Percentiles rank a stretch among this genome's conserved stretches.
These are phyloP conservation scores for Glossophaga mutica DNA, from an alignment of 2,797 vertebrate genomes.

Conservation along the genomic window DNA sequence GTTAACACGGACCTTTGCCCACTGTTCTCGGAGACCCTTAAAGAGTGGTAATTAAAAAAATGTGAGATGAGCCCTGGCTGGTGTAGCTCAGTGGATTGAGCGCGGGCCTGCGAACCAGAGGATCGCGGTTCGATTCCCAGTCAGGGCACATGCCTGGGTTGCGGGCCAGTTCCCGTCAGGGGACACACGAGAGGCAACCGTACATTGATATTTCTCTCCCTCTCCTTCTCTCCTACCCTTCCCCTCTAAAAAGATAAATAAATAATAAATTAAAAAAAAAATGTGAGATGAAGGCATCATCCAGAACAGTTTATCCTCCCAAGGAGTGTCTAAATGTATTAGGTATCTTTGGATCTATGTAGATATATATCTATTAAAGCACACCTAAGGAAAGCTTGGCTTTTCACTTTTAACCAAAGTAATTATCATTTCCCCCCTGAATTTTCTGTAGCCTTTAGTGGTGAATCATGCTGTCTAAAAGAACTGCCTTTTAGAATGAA, in stretches of 20 bases:
- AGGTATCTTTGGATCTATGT: neutral
- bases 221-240: too few species aligned
- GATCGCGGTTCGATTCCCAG: too few species aligned
- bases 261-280: too few species aligned
- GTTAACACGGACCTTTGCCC: neutral
- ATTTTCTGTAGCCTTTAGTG: neutral
- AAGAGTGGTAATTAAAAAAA: neutral
- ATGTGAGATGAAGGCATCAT: neutral
- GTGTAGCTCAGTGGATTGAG: too few species aligned
- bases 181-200: too few species aligned
- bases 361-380: neutral
- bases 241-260: too few species aligned
- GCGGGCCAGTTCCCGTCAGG: too few species aligned
- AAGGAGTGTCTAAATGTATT: neutral
- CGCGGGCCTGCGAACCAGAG: too few species aligned
- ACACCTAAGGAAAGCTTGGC: neutral
- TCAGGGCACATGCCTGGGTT: too few species aligned
- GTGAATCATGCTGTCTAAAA: neutral
- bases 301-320: neutral
- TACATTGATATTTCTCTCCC: too few species aligned
- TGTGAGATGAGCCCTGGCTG: too few species aligned
- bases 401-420: neutral
- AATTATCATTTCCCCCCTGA: neutral
- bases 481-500: neutral
- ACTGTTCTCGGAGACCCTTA: neutral